Evolutionary conservation across 2,113 vertebrate species (phyloP).

Genomic region (Cheirogaleus medius): DNA sequence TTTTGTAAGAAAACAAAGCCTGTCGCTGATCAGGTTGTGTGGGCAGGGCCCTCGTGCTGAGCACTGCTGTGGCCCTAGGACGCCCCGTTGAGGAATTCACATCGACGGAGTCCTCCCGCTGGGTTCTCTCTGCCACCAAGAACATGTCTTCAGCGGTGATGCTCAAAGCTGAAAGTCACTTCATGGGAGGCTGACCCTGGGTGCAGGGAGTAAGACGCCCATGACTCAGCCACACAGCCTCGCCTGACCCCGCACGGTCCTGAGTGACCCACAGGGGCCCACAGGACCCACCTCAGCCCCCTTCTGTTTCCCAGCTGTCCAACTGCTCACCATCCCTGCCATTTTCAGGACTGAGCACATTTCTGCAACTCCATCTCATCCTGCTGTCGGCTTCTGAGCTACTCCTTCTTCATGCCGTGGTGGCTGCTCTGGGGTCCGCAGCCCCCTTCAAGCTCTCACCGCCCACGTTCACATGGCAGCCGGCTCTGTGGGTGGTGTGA

Average conservation of each 20-base stretch:
- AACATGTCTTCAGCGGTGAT: rapidly evolving
- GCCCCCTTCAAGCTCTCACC: not conserved
- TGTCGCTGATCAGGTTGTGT: not conserved
- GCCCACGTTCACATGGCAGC: not conserved
- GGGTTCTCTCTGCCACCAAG: not conserved
- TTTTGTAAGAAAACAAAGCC: not conserved
- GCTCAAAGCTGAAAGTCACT: not conserved
- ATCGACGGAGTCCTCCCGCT: too few species aligned
- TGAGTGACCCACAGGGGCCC: rapidly evolving
- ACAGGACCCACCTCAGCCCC: not conserved
- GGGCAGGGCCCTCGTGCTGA: not conserved
- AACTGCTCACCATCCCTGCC: not conserved
- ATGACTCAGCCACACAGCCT: not conserved
- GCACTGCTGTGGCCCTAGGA: not conserved
- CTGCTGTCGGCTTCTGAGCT: rapidly evolving
- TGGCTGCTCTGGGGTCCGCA: not conserved
- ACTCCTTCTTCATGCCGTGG: not conserved
- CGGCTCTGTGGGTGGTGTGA: not conserved
- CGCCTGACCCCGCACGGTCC: not conserved
- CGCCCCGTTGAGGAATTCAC: rapidly evolving
- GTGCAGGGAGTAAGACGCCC: rapidly evolving
- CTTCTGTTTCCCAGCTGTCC: not conserved
- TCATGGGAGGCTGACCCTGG: not conserved
- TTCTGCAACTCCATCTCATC: rapidly evolving
- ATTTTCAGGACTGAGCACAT: not conserved